Conservation (phyloP, 2,888 invertebrate species). For the Dynastes maya region DNA sequence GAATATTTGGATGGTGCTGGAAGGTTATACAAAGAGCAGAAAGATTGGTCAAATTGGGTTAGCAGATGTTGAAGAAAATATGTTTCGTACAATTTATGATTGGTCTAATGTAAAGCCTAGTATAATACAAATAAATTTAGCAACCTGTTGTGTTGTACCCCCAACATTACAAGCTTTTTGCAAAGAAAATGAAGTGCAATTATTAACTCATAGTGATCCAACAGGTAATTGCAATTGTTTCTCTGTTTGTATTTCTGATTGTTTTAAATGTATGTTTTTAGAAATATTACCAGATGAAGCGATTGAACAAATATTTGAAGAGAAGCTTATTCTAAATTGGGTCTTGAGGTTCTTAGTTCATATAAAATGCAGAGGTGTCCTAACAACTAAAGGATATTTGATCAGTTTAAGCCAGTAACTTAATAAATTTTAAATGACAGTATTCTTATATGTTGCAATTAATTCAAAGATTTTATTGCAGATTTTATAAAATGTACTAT, state of each 20-base stretch:
- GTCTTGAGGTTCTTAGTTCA: slow-evolving; percentile 90
- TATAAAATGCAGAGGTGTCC: slow-evolving; percentile 91
- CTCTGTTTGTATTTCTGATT: slow-evolving; percentile 3
- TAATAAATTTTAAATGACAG: slow-evolving; percentile 24
- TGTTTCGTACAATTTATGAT: slow-evolving; percentile 83
- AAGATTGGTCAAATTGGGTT: slow-evolving; percentile 85
- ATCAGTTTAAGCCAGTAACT: slow-evolving; percentile 67
- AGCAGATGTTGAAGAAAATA: slow-evolving; percentile 89
- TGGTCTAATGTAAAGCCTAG: slow-evolving; percentile 87
- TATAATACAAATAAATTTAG: slow-evolving; percentile 94
- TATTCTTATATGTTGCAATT: slow-evolving; percentile 43
- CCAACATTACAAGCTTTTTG: slow-evolving; percentile 92
- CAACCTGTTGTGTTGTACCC: slow-evolving; percentile 95
- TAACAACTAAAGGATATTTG: slow-evolving; percentile 93
- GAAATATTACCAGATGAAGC: slow-evolving; percentile 75
- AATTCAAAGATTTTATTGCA: slow-evolving; percentile 31
- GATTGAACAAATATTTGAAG: slow-evolving; percentile 75
- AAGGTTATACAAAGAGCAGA: slow-evolving; percentile 78
- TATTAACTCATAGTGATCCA: slow-evolving; percentile 96
- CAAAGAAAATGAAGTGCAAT: slow-evolving; percentile 90
- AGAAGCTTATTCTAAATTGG: slow-evolving; percentile 78
- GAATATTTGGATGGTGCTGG: slow-evolving; percentile 84
- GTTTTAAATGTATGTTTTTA: slow-evolving; percentile 62
- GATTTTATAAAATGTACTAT: slow-evolving; percentile 17
- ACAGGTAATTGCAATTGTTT: slow-evolving; percentile 75